Evolutionary conservation across 2,888 invertebrate genomes (phyloP).

Genomic region (Sinopyrophorus schimmeli): DNA sequence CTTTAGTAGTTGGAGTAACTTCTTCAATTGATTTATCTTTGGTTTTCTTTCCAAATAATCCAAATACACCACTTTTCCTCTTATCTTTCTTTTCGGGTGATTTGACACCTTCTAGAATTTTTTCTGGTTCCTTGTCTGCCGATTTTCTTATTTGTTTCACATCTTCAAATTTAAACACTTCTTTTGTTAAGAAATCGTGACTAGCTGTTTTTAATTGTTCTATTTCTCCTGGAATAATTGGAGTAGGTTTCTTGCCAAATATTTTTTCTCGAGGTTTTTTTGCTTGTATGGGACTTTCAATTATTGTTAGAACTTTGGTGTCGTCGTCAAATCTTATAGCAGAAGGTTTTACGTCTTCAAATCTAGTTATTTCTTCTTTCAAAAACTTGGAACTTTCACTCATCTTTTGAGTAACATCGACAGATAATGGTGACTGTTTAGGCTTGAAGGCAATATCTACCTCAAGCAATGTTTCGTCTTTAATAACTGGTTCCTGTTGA

Average conservation of each 20-base stretch:
- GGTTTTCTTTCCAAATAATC: constrained; percentile 37
- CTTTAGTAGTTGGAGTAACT: neutral
- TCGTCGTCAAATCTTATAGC: neutral
- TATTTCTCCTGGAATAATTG: constrained; percentile 2
- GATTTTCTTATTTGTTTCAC: constrained; percentile 5
- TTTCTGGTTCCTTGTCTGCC: neutral
- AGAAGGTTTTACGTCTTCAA: constrained; percentile 32
- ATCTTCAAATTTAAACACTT: constrained; percentile 20
- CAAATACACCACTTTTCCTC: constrained; percentile 37
- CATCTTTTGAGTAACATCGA: constrained; percentile 20
- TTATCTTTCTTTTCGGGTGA: constrained; percentile 5
- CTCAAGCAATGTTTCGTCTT: too few relatives aligned
- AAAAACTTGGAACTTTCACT: constrained; percentile 35
- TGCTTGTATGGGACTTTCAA: constrained; percentile 21
- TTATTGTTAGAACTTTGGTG: neutral
- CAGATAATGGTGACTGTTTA: neutral
- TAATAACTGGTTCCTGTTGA: too few relatives aligned
- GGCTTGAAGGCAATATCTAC: constrained; percentile 1
- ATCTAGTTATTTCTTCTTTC: constrained; percentile 34
- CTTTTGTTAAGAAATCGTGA: constrained; percentile 14
- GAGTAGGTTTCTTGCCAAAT: constrained; percentile 35
- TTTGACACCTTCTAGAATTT: constrained; percentile 4
- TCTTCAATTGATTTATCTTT: constrained; percentile 25
- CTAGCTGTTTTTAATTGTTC: constrained; percentile 12
- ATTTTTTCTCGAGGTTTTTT: constrained; percentile 30